Conservation (phyloP, 2,797 vertebrate genomes). For the Rhinogobio ventralis region DNA sequence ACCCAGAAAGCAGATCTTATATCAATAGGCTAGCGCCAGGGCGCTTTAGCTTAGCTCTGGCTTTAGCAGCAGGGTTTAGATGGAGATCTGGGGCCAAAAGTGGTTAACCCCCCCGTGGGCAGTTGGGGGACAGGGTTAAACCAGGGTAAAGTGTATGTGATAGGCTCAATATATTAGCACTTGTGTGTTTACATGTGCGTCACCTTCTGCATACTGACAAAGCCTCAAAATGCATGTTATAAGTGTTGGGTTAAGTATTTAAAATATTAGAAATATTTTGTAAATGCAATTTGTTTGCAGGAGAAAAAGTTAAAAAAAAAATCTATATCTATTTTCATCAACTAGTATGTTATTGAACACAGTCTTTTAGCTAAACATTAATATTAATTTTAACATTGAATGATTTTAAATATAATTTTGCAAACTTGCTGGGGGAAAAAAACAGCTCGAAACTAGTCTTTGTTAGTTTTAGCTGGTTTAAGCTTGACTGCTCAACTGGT, state of each 20-base stretch:
- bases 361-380: background rate
- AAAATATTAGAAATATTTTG: too few relatives aligned
- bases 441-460: background rate
- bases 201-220: background rate
- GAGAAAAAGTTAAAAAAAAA: background rate
- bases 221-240: background rate
- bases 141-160: slow-evolving; percentile 49
- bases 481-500: too few relatives aligned
- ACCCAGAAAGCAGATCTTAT: slow-evolving; percentile 70
- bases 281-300: background rate
- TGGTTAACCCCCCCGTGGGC: slow-evolving; percentile 17
- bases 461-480: background rate
- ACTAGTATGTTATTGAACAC: background rate
- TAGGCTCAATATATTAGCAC: slow-evolving; percentile 41
- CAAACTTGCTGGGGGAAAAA: background rate
- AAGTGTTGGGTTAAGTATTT: background rate
- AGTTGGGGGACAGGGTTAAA: background rate
- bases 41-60: slow-evolving; percentile 52
- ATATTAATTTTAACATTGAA: background rate
- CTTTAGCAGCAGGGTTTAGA: slow-evolving; percentile 43
- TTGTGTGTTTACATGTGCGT: slow-evolving; percentile 13
- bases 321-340: too few relatives aligned
- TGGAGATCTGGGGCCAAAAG: slow-evolving; percentile 28
- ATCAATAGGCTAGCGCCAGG: slow-evolving; percentile 65
- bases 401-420: too few relatives aligned